Evolutionary conservation across 2,888 invertebrate species (phyloP), one percentile per base, ranked within the genome.

Genomic region (Epinotia bilunana): DNA sequence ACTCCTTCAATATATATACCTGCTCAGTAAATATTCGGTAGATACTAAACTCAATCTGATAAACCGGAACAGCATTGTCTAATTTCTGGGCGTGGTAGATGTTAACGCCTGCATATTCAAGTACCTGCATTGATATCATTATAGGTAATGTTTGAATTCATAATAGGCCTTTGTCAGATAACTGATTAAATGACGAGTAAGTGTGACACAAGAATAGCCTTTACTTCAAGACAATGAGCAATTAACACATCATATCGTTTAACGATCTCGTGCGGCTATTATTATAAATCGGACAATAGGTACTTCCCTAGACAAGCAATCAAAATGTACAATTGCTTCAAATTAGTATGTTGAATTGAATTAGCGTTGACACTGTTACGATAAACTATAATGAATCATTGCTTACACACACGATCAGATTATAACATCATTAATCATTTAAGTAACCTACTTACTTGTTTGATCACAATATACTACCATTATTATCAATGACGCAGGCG

Each of bases 61-160:
- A 43, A 57, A 12, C 12, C 39, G 28, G 33, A 33, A 74, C 49
- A 49, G 16, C 12, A 61, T 49, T 11, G 18, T 70, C 58, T 64
- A 70, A 74, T 70, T 58, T 49, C 12, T 43, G 65, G 68, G 75
- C 61, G 65, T 43, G 67, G 61, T 62, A 57, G 55, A 70, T 46
- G 60, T 55, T 49, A 61, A 61, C 65, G 23, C 58, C 18, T 69
- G 61, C 43, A 43, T 71, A 53, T 57, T 53, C 43, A 57, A 55
- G 65, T 75, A 67, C 75, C 75, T 72, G 71, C 55, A 67, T 55
- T 57, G 72, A 75, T 75, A 75, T 67, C 72, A 57, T 74, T 64
- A 74, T 72, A n/a, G n/a, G n/a, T n/a, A 75, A 75, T 67, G 71
- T 61, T 65, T 67, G 55, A 72, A 62, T 72, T 20, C 46, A 57